Conservation (phyloP, 2,888 invertebrate species). For the Euzetes globulus region DNA sequence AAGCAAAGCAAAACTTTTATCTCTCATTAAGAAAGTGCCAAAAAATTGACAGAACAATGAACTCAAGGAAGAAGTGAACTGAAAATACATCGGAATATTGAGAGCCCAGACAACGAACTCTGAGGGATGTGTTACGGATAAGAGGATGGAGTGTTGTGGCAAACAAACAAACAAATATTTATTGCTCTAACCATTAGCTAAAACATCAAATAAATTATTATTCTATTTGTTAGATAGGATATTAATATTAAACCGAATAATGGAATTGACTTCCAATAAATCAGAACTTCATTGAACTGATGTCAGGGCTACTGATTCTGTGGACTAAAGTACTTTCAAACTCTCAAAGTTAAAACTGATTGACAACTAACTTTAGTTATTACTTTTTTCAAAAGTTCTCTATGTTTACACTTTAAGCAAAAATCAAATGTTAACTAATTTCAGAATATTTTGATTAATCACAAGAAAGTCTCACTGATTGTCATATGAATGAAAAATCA, state of each 20-base stretch:
- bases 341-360: neutral
- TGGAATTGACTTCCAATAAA: neutral
- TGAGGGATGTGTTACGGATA: neutral
- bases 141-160: too few species aligned
- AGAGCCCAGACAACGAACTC: slow-evolving; percentile 8
- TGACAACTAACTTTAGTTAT: neutral
- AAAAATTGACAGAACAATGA: slow-evolving; percentile 11
- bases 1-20: neutral
- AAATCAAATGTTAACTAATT: neutral
- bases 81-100: neutral
- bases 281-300: neutral
- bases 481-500: neutral
- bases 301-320: neutral
- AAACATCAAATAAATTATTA: neutral
- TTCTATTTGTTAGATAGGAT: neutral
- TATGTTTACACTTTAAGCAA: neutral
- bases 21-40: slow-evolving; percentile 7
- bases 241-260: neutral
- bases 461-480: neutral
- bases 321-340: neutral
- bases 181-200: too few species aligned
- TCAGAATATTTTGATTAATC: neutral
- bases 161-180: too few species aligned
- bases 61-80: neutral
- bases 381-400: neutral